A percentile compares a stretch with the other conserved stretches of the same genome.
phyloP scores from a whole-genome alignment of 2,113 vertebrate genomes.

The Glareola pratincola region DNA sequence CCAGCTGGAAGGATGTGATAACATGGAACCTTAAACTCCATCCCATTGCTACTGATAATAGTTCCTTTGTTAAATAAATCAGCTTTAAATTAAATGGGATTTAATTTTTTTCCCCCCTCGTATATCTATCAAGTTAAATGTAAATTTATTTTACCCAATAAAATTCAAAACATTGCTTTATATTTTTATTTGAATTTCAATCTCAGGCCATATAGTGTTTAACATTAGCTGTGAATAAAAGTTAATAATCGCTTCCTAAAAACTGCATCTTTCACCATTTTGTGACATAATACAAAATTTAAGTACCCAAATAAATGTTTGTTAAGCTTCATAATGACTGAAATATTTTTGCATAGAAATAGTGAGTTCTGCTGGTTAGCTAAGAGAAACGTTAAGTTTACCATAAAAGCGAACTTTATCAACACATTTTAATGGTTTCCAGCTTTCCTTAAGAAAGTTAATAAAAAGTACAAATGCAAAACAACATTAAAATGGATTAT shows the following conservation, averaged over 20 bases:
- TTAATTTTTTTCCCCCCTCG: not conserved
- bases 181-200: not conserved
- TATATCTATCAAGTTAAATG: not conserved
- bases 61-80: not conserved
- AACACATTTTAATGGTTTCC: not conserved
- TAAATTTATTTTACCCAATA: not conserved
- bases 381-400: not conserved
- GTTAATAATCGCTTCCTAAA: slow-evolving; percentile 5
- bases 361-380: not conserved
- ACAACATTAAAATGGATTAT: not conserved
- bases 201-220: not conserved
- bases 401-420: not conserved
- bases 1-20: not conserved
- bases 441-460: not conserved
- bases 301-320: slow-evolving; percentile 15
- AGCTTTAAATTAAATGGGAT: not conserved
- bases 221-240: not conserved
- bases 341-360: not conserved
- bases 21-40: not conserved
- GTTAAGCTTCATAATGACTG: not conserved
- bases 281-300: not conserved
- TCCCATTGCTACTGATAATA: not conserved
- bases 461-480: not conserved
- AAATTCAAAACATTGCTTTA: not conserved
- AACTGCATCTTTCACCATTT: not conserved